phyloP scores from a whole-genome alignment of 2,888 invertebrate species.

The Amblyjoppa fuscipennis region DNA sequence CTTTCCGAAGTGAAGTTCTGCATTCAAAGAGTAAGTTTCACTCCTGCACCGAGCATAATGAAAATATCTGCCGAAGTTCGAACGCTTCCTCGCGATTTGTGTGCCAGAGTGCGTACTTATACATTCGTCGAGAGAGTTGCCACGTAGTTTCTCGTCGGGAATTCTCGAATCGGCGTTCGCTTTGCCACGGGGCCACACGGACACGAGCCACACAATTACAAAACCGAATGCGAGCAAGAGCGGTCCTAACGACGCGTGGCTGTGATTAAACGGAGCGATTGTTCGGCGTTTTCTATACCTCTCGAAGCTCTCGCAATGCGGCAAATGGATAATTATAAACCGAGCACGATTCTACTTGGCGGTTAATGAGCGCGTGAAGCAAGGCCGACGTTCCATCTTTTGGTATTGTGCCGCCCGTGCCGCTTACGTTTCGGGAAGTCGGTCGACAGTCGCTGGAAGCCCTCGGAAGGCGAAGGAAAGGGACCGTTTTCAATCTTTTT shows the following conservation, averaged over 20 bases:
- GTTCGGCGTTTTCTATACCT: constrained; percentile 55
- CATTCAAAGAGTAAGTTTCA: constrained; percentile 18
- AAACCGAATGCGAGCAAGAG: constrained; percentile 46
- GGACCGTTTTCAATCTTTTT: background rate
- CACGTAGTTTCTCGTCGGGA: constrained; percentile 17
- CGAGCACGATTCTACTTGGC: constrained; percentile 67
- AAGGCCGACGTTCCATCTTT: constrained; percentile 16
- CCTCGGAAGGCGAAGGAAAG: background rate
- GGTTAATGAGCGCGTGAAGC: constrained; percentile 72
- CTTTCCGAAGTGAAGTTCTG: background rate
- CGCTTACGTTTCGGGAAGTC: background rate
- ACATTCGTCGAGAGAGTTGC: constrained; percentile 35
- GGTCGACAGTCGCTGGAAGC: background rate
- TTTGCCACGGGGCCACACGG: constrained; percentile 24
- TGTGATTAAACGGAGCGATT: constrained; percentile 73
- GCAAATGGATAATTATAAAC: constrained; percentile 76
- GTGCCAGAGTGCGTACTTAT: constrained; percentile 18
- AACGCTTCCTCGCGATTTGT: background rate
- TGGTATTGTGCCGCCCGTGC: constrained; percentile 19
- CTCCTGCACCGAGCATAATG: constrained; percentile 10
- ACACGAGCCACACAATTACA: constrained; percentile 29
- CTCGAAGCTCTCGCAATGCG: constrained; percentile 45
- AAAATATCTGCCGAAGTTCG: constrained; percentile 39
- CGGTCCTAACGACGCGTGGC: constrained; percentile 66
- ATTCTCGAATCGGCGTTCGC: constrained; percentile 28